Base-by-base conservation (phyloP, 2,797 vertebrate species). In the Acanthiza pusilla region DNA sequence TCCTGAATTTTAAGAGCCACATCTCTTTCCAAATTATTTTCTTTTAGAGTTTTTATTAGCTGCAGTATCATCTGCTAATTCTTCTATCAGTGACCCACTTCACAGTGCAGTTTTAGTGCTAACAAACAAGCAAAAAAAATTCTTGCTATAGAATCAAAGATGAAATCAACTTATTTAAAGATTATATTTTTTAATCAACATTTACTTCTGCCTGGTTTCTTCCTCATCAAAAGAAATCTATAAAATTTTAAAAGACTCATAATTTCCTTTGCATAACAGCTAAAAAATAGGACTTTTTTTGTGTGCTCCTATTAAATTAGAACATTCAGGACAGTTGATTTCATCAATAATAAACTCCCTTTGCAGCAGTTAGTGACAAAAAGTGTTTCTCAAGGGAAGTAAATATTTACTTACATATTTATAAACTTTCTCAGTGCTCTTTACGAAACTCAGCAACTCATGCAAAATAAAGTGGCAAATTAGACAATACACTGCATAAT, bases 331-430 rank as follows among this genome's bases (percentile, higher is more conserved):
- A 73, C 58, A 80, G 82, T 32, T 83, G 66, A 68, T 80, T 85
- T 92, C 70, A 91, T 85, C 75, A 95, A 73, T 85, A 94, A 88
- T 94, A 84, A 60, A 94, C 55, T 79, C 51, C 32, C 23, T 88
- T 95, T 89, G 58, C 50, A 85, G 65, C n/a, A 80, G 86, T 80
- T 92, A 92, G 53, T 80, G 77, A 71, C 42, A 87, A 93, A 93
- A 93, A 88, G 30, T 20, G 20, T 80, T 94, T 93, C 85, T 81
- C 54, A 62, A 73, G 36, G 60, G 89, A 92, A 48, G 60, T 74
- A 91, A 93, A 89, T 91, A 91, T 85, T 95, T 96, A 50, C 62
- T 85, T 86, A 80, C 43, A 42, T 76, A 88, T 89, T 89, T 86
- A 80, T 80, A 75, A 96, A 95, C 50, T 94, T 93, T 80, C 54